Evolutionary conservation across 2,888 invertebrate species (phyloP).

Genomic region (Stegana nigrithorax): DNA sequence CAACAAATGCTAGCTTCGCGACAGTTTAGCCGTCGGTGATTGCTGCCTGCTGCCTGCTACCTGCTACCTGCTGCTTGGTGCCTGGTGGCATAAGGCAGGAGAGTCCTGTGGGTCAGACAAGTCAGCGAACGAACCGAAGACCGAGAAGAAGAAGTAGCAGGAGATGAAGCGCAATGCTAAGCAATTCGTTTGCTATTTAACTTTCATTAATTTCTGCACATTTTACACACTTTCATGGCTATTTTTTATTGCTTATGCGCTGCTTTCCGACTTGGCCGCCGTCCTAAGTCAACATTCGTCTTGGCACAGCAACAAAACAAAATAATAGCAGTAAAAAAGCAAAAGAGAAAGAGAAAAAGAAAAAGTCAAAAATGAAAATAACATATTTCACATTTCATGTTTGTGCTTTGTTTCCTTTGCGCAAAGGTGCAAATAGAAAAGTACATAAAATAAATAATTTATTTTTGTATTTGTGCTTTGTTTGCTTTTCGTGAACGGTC

Average conservation of each 20-base stretch:
- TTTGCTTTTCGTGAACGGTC: background rate
- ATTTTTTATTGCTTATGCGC: no score
- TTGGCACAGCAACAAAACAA: background rate
- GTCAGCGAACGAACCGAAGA: background rate
- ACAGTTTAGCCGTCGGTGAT: no score
- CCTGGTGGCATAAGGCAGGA: no score
- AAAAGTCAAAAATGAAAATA: no score
- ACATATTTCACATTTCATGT: no score
- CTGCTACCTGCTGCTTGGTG: no score
- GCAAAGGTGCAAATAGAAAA: background rate
- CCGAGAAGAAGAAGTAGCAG: no score
- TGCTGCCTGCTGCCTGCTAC: no score
- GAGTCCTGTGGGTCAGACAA: no score
- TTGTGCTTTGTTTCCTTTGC: no score
- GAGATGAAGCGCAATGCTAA: no score
- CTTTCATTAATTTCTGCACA: slow-evolving; percentile 4
- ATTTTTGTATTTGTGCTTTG: background rate
- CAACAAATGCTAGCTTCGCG: background rate
- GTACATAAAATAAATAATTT: slow-evolving; percentile 1
- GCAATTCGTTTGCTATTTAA: slow-evolving; percentile 8
- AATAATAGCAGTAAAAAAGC: background rate
- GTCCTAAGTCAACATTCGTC: background rate
- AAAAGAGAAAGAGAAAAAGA: background rate
- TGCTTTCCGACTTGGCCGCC: background rate
- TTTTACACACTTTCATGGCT: background rate